Percentiles rank a stretch among this genome's conserved stretches.
These are phyloP conservation scores for Epinephelus awoara DNA, from an alignment of 2,797 vertebrate genomes.

Conservation along the genomic window DNA sequence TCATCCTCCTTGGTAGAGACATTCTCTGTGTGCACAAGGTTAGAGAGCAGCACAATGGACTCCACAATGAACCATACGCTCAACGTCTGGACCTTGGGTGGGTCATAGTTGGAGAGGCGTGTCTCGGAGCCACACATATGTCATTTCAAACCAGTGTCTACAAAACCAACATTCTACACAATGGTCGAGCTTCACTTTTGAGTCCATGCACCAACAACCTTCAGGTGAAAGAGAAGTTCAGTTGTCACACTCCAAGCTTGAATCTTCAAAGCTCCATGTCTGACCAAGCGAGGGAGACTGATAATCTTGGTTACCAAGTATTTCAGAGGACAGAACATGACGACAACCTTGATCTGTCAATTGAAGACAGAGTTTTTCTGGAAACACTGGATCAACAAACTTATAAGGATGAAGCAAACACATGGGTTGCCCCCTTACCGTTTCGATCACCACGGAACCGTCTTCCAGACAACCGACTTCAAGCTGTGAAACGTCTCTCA, in stretches of 20 bases:
- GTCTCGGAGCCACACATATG: not conserved
- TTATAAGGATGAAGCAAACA: too few relatives aligned
- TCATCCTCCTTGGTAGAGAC: conserved; percentile 1
- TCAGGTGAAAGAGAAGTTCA: not conserved
- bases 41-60: too few relatives aligned
- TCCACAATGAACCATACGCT: too few relatives aligned
- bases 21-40: conserved; percentile 3
- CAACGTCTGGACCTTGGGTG: too few relatives aligned
- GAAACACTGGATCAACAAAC: not conserved
- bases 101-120: too few relatives aligned
- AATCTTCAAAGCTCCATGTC: not conserved
- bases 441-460: not conserved
- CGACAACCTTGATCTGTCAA: not conserved
- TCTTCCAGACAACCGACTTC: not conserved
- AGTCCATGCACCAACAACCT: not conserved
- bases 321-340: not conserved
- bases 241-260: not conserved
- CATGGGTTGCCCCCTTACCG: not conserved
- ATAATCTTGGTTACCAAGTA: not conserved
- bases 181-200: not conserved
- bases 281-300: not conserved
- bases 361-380: not conserved
- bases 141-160: not conserved
- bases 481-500: not conserved
- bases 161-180: not conserved